Conservation (phyloP, 1,140 invertebrate species). For the Rhagoletis pomonella region DNA sequence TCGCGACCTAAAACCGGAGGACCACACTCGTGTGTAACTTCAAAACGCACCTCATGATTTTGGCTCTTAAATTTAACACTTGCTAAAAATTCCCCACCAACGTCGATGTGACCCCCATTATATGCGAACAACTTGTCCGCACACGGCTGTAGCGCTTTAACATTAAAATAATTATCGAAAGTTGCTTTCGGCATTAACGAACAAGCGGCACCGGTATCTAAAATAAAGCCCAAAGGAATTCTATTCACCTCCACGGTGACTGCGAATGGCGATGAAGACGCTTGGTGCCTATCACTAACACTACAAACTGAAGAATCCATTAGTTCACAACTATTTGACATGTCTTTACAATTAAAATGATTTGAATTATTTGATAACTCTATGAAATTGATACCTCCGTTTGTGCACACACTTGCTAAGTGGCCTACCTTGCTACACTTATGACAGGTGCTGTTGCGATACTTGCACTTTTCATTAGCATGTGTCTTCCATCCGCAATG, state of each 20-base stretch:
- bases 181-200: conserved; percentile 5
- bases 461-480: neutral
- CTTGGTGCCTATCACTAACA: neutral
- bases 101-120: conserved; percentile 6
- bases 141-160: conserved; percentile 5
- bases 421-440: conserved; percentile 33
- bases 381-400: neutral
- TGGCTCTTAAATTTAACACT: neutral
- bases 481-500: neutral
- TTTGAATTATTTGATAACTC: neutral
- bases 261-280: neutral
- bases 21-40: neutral
- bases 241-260: conserved; percentile 6
- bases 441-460: neutral
- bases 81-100: neutral
- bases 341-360: neutral
- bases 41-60: neutral
- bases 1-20: conserved; percentile 29
- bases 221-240: neutral
- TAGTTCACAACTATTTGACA: neutral
- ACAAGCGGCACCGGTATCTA: conserved; percentile 49
- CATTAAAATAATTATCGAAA: neutral
- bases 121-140: neutral
- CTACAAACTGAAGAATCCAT: conserved; percentile 18
- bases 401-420: conserved; percentile 17